Evolutionary conservation across 2,113 vertebrate species (phyloP).

Genomic region (Ranitomeya variabilis): DNA sequence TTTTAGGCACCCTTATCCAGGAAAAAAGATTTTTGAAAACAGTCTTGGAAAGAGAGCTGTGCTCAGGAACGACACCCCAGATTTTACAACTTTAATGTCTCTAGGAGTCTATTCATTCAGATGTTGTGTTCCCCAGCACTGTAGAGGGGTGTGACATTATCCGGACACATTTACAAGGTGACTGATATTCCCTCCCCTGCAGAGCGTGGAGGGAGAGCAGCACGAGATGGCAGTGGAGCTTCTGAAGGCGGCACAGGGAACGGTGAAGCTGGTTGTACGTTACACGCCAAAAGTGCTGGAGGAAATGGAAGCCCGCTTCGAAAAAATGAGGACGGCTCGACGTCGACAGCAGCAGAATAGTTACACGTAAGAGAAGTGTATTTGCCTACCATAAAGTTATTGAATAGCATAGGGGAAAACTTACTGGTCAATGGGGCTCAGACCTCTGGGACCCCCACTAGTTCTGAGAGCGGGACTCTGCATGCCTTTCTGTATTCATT

Average conservation of each 20-base stretch:
- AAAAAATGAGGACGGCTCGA: slow-evolving; percentile 89
- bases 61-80: too few relatives aligned
- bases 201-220: slow-evolving; percentile 92
- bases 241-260: slow-evolving; percentile 87
- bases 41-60: too few relatives aligned
- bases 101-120: too few relatives aligned
- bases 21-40: too few relatives aligned
- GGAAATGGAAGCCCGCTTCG: slow-evolving; percentile 93
- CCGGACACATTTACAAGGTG: background rate
- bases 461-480: too few relatives aligned
- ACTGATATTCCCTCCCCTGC: background rate
- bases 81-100: too few relatives aligned
- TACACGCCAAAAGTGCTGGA: slow-evolving; percentile 90
- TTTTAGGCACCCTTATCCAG: too few relatives aligned
- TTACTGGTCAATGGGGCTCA: background rate
- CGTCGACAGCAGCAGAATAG: slow-evolving; percentile 89
- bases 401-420: too few relatives aligned
- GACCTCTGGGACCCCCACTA: too few relatives aligned
- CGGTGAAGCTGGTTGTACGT: slow-evolving; percentile 88
- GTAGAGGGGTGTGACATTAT: background rate
- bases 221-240: slow-evolving; percentile 91
- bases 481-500: too few relatives aligned
- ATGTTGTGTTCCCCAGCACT: background rate
- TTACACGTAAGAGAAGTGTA: slow-evolving; percentile 81
- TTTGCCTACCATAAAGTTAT: background rate